Evolutionary conservation across 2,797 vertebrate species (phyloP).

Genomic region (Enteromius fasciolatus): DNA sequence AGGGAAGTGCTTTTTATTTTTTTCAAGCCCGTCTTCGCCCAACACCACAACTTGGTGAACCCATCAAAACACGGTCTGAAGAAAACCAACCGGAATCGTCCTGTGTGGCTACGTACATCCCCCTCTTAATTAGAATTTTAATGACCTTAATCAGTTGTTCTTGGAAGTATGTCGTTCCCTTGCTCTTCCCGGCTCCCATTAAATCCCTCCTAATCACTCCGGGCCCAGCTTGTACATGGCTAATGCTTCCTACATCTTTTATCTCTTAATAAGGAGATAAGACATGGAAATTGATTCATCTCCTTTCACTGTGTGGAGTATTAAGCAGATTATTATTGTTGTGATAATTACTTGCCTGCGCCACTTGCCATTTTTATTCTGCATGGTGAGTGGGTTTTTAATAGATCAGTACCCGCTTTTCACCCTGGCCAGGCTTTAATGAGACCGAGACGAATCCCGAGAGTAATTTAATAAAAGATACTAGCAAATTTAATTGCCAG

Average conservation of each 20-base stretch:
- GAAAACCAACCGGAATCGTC: constrained; percentile 34
- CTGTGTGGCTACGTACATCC: constrained; percentile 45
- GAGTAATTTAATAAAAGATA: constrained; percentile 65
- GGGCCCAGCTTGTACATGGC: constrained; percentile 31
- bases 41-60: constrained; percentile 1
- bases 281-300: constrained; percentile 67
- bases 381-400: constrained; percentile 57
- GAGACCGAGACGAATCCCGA: constrained; percentile 65
- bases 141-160: constrained; percentile 65
- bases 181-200: constrained; percentile 46
- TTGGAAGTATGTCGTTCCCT: constrained; percentile 50
- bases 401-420: constrained; percentile 59
- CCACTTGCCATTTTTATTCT: constrained; percentile 48
- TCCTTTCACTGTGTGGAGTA: constrained; percentile 61
- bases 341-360: constrained; percentile 68
- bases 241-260: constrained; percentile 58
- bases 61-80: neutral
- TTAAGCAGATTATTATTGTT: constrained; percentile 69
- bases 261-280: constrained; percentile 62
- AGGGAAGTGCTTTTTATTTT: neutral
- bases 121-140: constrained; percentile 65
- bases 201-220: constrained; percentile 59
- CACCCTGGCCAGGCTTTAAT: constrained; percentile 63
- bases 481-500: constrained; percentile 21
- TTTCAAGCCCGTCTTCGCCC: neutral